Evolutionary conservation across 2,888 invertebrate species (phyloP), one percentile per base, ranked within the genome.

Genomic region (Allacma fusca): DNA sequence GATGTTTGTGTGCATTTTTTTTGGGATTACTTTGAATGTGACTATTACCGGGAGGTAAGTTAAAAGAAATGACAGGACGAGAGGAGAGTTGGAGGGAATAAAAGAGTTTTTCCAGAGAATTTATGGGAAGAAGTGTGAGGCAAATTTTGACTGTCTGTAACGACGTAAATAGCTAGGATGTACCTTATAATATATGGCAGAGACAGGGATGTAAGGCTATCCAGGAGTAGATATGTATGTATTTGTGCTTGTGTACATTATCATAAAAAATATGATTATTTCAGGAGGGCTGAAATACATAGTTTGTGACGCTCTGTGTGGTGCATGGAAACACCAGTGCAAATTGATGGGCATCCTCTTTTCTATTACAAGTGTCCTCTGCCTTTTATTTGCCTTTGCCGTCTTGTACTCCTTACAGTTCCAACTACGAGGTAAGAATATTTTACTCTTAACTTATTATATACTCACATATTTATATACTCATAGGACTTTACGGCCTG

Each of bases 341-440:
- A 84, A 84, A 82, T 79, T 84, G 82, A 84, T 83, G 83, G 84
- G 84, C 78, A 83, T 84, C 76, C 81, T 84, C 76, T 84, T 84
- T 79, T 84, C 84, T 59, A 84, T 84, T 78, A 83, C 84, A 77
- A 83, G 83, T 78, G 83, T 83, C 43, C 84, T 84, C 78, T 83
- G 84, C 79, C 81, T 84, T 67, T 75, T 84, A 57, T 82, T 84
- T 73, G 83, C 83, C 75, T 79, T 84, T 64, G 83, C 80, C 74
- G 82, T 84, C 75, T 80, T 84, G 75, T 83, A 83, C 83, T 84
- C 84, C 28, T 83, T 84, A 76, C 84, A 84, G 74, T 84, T 84
- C 80, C 81, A 80, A 76, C 74, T 84, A 78, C 79, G 80, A 83
- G 84, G 84, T 84, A 82, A 80, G 81, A 79, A 77, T 72, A n/a